Evolutionary conservation across 2,113 vertebrate genomes (phyloP), one percentile per base, ranked within the genome.

Genomic region (Varanus salvator): DNA sequence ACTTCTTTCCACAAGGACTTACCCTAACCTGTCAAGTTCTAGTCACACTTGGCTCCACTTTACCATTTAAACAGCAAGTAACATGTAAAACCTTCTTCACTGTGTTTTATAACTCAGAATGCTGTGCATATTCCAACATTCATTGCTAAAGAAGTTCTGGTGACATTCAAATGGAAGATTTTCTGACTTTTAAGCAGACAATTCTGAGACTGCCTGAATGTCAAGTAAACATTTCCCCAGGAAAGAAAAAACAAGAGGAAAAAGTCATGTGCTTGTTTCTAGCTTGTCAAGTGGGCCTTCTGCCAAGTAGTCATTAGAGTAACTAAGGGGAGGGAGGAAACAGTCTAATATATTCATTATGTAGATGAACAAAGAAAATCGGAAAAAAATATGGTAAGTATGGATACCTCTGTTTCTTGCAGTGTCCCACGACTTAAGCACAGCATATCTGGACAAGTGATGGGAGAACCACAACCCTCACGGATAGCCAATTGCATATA

Each of bases 391-490:
- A 69, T 15, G 50, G 0, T 34, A 60, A 44, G 74, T 91, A 31
- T 29, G 74, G 87, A 90, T 98, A 99, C 99, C 99, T 99, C 99
- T 31, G 98, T 96, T 95, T 99, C 98, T 90, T 98, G 96, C 48
- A 99, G 96, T 81, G 94, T 96, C 84, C 98, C 98, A 8, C 94
- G 96, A 83, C 96, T 97, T 90, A 96, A 95, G 95, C 99, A 99
- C 77, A 97, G 96, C 97, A 97, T 97, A 95, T 98, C 99, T 54
- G 99, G 98, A 92, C 99, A 99, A 29, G 98, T 98, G 96, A 99
- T 98, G 76, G 98, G 97, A 88, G 98, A 97, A 31, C 99, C 99
- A 87, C 98, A 98, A 4, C 98, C 98, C 92, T 98, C 98, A 93
- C 96, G 97, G 93, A 99, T 97, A 84, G 98, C 97, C 94, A 99